Evolutionary conservation across 2,113 vertebrate genomes (phyloP), one percentile per base, ranked within the genome.

Genomic region (Chaenocephalus aceratus): DNA sequence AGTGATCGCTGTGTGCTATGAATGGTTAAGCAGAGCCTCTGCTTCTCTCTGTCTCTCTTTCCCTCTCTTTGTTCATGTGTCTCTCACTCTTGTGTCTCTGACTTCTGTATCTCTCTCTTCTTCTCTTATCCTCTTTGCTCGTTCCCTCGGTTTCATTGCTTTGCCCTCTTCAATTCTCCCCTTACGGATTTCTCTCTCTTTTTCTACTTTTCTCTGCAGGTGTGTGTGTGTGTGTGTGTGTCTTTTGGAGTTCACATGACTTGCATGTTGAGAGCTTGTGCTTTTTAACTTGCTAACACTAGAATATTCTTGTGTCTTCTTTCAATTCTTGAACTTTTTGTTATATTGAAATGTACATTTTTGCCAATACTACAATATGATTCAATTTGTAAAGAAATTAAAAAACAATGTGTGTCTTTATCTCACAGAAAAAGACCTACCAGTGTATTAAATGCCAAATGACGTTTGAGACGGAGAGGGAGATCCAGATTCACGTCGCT

Each of bases 391-490:
- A 41, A 41, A 41, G 7, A 41, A 30, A 30, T 30, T 0, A 1
- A 41, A 41, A 6, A 6, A 36, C 1, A 41, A 7, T 75, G 0
- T 71, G 5, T 77, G 23, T 75, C 0, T 63, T 46, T 66, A 4
- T 78, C 54, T 77, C 60, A 92, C 91, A 99, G 98, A 99, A 99
- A 90, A 99, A 99, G 95, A 99, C 97, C 69, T 99, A 99, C 95
- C 97, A 99, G 85, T 99, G 98, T 96, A 99, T 99, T 95, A 99
- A 99, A 96, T 99, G 97, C 96, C 98, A 99, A 96, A 99, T 99
- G 98, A 99, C 98, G 80, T 99, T 99, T 89, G 98, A 99, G 95
- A 99, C 96, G 0, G 98, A 99, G 86, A 90, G 98, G 80, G 98
- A 99, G 95, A 99, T 99, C 93, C 98, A 99, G 93, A 99, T 99